Conservation (phyloP, 2,797 vertebrate species). For the Eremophila alpestris region DNA sequence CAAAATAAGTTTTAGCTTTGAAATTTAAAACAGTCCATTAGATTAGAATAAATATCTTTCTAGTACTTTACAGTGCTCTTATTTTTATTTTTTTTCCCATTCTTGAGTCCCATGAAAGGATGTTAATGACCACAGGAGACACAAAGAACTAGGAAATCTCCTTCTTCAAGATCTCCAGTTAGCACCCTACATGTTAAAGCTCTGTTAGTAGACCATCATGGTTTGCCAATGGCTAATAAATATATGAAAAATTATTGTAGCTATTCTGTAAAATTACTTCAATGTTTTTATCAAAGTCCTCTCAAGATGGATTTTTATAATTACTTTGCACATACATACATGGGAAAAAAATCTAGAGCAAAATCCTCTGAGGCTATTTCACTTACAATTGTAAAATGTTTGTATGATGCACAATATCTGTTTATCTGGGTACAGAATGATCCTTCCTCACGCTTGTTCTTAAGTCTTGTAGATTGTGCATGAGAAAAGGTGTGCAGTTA, state of each 20-base stretch:
- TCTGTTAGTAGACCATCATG: background rate
- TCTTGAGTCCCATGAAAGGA: background rate
- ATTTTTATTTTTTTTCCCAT: background rate
- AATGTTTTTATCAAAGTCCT: background rate
- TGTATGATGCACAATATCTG: background rate
- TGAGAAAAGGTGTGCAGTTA: background rate
- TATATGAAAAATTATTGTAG: background rate
- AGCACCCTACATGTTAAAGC: background rate
- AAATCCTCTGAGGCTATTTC: background rate
- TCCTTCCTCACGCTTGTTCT: background rate
- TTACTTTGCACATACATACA: background rate
- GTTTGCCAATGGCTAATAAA: background rate
- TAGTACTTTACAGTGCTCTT: background rate
- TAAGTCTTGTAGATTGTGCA: background rate
- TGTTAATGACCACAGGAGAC: background rate
- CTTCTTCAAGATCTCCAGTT: background rate
- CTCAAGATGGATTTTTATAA: background rate
- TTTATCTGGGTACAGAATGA: background rate
- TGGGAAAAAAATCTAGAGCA: background rate
- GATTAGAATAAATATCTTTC: background rate
- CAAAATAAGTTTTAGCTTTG: background rate
- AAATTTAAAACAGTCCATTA: background rate
- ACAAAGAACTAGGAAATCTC: background rate
- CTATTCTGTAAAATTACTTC: background rate
- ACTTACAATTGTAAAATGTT: background rate